phyloP scores from a whole-genome alignment of 2,797 vertebrate species.

The Pipistrellus nathusii region DNA sequence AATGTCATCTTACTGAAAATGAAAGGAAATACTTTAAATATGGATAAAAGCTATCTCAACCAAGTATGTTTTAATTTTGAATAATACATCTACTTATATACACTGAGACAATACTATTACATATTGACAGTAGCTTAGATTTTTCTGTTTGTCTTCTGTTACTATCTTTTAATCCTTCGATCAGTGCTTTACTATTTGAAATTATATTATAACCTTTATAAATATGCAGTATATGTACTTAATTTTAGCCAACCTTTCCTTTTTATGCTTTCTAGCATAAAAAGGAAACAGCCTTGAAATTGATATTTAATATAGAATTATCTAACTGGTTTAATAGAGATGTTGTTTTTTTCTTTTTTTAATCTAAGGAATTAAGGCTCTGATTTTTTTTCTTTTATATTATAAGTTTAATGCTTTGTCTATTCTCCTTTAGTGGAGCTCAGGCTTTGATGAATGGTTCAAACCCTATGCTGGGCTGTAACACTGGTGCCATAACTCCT shows the following conservation, averaged over 20 bases:
- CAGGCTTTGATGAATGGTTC: slow-evolving; percentile 97
- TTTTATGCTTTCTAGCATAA: background rate
- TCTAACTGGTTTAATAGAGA: background rate
- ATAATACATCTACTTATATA: background rate
- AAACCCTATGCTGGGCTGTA: slow-evolving; percentile 94
- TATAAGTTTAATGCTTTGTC: slow-evolving; percentile 83
- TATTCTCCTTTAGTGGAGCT: slow-evolving; percentile 92
- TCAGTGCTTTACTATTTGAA: background rate
- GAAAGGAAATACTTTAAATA: background rate
- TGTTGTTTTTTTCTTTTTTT: slow-evolving; percentile 34
- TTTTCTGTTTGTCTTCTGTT: background rate
- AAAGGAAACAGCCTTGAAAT: slow-evolving; percentile 7
- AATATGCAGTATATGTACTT: background rate
- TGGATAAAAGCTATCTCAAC: background rate
- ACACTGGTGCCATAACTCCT: slow-evolving; percentile 90
- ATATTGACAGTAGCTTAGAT: background rate
- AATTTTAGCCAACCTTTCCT: background rate
- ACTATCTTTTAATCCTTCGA: background rate
- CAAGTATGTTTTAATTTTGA: slow-evolving; percentile 28
- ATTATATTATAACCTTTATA: background rate
- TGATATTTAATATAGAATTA: slow-evolving; percentile 27
- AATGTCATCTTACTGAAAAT: slow-evolving; percentile 38
- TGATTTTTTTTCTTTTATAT: background rate
- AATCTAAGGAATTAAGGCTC: background rate
- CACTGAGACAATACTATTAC: background rate